These are phyloP conservation scores for Berghia stephanieae DNA, from an alignment of 1,140 invertebrate genomes.

Conservation along the genomic window DNA sequence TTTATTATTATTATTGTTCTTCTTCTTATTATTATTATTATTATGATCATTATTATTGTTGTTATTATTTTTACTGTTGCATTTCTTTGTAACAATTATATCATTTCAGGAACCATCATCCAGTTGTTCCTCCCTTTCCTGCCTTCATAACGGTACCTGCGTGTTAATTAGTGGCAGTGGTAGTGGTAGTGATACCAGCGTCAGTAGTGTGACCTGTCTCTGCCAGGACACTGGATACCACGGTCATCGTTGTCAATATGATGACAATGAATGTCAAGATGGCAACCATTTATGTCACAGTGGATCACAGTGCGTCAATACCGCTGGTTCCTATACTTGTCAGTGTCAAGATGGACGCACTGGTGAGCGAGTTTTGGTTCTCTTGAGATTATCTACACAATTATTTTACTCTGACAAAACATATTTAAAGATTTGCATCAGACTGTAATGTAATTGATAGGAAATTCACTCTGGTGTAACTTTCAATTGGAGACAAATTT, in stretches of 20 bases:
- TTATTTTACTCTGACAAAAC: too few relatives aligned
- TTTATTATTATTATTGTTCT: background rate
- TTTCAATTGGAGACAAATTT: too few relatives aligned
- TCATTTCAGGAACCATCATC: background rate
- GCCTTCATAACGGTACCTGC: slow-evolving; percentile 85
- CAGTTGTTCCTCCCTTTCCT: slow-evolving; percentile 70
- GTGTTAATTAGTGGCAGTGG: too few relatives aligned
- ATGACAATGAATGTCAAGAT: slow-evolving; percentile 55
- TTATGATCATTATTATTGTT: background rate
- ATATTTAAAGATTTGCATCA: too few relatives aligned
- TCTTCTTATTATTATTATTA: background rate
- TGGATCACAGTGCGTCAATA: slow-evolving; percentile 47
- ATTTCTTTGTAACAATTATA: background rate
- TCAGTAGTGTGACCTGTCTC: slow-evolving; percentile 69
- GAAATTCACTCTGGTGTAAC: too few relatives aligned
- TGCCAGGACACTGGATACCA: slow-evolving; percentile 73
- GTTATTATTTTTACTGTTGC: background rate
- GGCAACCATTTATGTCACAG: slow-evolving; percentile 37
- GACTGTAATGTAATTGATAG: too few relatives aligned
- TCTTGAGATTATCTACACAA: background rate
- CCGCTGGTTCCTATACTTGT: slow-evolving; percentile 40
- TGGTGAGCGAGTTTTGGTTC: slow-evolving; percentile 26
- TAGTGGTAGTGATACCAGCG: slow-evolving; percentile 79
- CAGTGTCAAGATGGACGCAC: slow-evolving; percentile 30
- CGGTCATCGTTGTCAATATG: slow-evolving; percentile 44